phyloP scores from a whole-genome alignment of 2,888 invertebrate genomes.

The Epinotia nisella region DNA sequence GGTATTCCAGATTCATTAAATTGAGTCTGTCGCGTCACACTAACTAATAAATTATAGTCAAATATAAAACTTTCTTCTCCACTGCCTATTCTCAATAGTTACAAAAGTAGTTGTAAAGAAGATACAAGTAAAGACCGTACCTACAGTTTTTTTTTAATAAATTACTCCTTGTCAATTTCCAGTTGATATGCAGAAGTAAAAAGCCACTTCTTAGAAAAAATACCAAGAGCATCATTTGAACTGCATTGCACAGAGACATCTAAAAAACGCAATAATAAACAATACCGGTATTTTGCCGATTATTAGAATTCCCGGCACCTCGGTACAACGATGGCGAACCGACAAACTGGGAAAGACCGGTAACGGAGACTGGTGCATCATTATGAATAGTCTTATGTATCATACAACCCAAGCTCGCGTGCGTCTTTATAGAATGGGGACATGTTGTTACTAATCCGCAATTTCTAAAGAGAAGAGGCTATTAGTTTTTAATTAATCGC shows the following conservation, averaged over 20 bases:
- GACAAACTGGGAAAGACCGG: constrained; percentile 15
- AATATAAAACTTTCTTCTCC: no score
- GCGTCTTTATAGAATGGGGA: neutral
- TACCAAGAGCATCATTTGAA: neutral
- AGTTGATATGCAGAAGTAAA: neutral
- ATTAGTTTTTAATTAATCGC: constrained; percentile 40
- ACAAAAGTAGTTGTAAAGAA: neutral
- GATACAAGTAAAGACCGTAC: neutral
- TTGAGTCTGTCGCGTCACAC: neutral
- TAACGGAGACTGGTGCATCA: constrained; percentile 3
- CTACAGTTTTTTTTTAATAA: neutral
- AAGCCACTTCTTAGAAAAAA: neutral
- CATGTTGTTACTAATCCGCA: constrained; percentile 1
- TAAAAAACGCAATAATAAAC: constrained; percentile 18
- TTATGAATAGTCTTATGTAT: neutral
- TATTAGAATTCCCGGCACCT: constrained; percentile 21
- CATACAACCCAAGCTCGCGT: neutral
- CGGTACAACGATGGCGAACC: neutral
- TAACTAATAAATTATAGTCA: no score
- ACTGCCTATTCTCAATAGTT: no score
- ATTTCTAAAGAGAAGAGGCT: constrained; percentile 24
- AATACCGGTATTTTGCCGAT: constrained; percentile 14
- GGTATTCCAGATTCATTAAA: neutral
- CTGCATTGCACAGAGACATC: neutral
- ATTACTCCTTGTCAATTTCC: neutral